These are phyloP conservation scores for Brachyopa scutellaris DNA, from an alignment of 2,888 invertebrate genomes.

Conservation along the genomic window DNA sequence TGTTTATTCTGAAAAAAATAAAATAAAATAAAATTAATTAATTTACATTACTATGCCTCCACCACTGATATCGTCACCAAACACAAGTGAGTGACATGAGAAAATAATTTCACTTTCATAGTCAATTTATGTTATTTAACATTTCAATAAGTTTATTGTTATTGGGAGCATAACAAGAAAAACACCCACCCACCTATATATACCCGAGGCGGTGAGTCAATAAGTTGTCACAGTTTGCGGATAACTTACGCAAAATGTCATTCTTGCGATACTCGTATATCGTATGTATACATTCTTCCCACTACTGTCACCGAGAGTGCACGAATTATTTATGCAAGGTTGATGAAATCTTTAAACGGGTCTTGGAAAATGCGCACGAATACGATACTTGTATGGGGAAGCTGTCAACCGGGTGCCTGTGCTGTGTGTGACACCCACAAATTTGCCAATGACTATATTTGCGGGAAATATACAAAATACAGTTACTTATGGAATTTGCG, in stretches of 20 bases:
- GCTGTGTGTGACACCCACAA: slow-evolving; percentile 57
- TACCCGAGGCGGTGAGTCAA: slow-evolving; percentile 28
- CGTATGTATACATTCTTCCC: slow-evolving; percentile 63
- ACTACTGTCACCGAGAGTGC: slow-evolving; percentile 44
- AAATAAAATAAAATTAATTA: slow-evolving; percentile 42
- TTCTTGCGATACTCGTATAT: slow-evolving; percentile 55
- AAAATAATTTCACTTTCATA: slow-evolving; percentile 68
- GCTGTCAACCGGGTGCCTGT: slow-evolving; percentile 40
- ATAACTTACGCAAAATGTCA: slow-evolving; percentile 69
- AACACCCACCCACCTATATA: slow-evolving; percentile 58
- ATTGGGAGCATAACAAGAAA: slow-evolving; percentile 18
- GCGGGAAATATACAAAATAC: background rate
- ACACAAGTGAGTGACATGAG: slow-evolving; percentile 51
- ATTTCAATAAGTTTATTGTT: slow-evolving; percentile 18
- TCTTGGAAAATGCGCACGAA: slow-evolving; percentile 38
- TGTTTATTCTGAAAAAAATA: slow-evolving; percentile 22
- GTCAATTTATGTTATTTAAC: slow-evolving; percentile 32
- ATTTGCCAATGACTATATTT: slow-evolving; percentile 40
- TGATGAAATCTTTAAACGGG: slow-evolving; percentile 58
- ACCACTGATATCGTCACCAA: slow-evolving; percentile 59
- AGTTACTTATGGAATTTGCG: slow-evolving; percentile 3
- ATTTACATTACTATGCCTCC: slow-evolving; percentile 35
- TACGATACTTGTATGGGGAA: slow-evolving; percentile 51
- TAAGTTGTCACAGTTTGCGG: slow-evolving; percentile 15
- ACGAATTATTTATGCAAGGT: slow-evolving; percentile 53